phyloP scores from a whole-genome alignment of 2,797 vertebrate genomes.

The Lepus oiostolus region DNA sequence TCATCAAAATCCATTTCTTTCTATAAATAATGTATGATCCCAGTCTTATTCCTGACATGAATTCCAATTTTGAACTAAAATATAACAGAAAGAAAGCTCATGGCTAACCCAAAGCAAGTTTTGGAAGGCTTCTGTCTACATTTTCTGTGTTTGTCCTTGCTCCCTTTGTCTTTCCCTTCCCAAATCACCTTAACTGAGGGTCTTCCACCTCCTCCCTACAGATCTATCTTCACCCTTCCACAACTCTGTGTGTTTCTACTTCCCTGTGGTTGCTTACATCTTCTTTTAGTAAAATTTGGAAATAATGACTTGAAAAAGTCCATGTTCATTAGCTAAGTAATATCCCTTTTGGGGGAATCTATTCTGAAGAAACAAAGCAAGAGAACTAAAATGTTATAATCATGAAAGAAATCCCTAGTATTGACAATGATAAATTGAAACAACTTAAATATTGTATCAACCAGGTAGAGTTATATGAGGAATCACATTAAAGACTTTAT shows the following conservation, averaged over 20 bases:
- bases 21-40: background rate
- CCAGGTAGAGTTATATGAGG: background rate
- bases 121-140: background rate
- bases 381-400: background rate
- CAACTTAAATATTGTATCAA: background rate
- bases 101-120: background rate
- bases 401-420: constrained; percentile 9
- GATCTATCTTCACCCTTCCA: background rate
- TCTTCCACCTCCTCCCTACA: background rate
- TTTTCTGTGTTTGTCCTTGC: too few relatives aligned
- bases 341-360: background rate
- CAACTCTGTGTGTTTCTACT: background rate
- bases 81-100: background rate
- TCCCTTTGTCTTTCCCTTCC: background rate
- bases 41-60: background rate
- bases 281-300: background rate
- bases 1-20: background rate
- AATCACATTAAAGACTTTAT: background rate
- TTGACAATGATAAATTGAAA: background rate
- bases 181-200: background rate
- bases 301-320: background rate
- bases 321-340: background rate
- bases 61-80: background rate
- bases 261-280: background rate
- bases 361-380: background rate